These are phyloP conservation scores for Echinops telfairi DNA, from an alignment of 2,113 vertebrate genomes.

Conservation along the genomic window DNA sequence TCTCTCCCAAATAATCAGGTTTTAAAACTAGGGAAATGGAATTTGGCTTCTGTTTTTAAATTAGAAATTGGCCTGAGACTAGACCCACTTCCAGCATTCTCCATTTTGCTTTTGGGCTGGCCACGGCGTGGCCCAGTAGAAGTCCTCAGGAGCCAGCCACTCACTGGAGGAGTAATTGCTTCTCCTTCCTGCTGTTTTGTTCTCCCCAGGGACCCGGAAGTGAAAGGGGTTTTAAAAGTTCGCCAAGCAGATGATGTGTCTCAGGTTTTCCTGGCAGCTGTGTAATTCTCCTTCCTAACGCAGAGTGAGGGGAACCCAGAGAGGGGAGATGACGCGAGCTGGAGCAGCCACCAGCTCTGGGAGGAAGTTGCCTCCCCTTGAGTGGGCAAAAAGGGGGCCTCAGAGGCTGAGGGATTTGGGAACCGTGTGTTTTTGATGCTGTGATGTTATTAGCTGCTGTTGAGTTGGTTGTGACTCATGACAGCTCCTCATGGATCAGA, in stretches of 20 bases:
- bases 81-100: neutral
- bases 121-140: neutral
- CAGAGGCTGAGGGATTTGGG: neutral
- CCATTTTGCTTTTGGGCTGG: neutral
- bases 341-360: too few species aligned
- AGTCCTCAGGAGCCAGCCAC: slow-evolving; percentile 37
- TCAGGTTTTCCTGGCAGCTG: neutral
- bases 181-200: slow-evolving; percentile 54
- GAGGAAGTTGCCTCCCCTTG: neutral
- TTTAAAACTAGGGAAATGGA: neutral
- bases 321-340: neutral
- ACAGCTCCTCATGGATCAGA: neutral
- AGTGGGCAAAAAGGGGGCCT: neutral
- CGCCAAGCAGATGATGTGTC: slow-evolving; percentile 2
- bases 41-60: neutral
- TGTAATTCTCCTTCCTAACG: neutral
- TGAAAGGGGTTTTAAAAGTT: slow-evolving; percentile 36
- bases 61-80: neutral
- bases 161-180: slow-evolving; percentile 40
- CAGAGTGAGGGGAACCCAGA: neutral
- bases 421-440: neutral
- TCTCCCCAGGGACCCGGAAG: slow-evolving; percentile 22
- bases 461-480: neutral
- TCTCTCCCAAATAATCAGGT: neutral
- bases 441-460: neutral